Evolutionary conservation across 2,888 invertebrate species (phyloP).

Genomic region (Dastarcus helophoroides): DNA sequence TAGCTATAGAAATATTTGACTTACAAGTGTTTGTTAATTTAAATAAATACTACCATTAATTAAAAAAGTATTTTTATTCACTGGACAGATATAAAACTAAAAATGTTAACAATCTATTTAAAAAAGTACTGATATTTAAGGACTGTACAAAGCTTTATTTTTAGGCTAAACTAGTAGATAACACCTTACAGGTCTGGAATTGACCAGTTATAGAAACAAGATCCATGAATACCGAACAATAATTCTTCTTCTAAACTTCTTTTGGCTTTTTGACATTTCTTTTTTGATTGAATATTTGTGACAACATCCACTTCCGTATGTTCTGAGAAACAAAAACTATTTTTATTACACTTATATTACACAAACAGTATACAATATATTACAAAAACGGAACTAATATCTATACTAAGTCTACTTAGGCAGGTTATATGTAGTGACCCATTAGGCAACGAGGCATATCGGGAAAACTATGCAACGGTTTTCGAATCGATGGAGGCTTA

Average conservation of each 20-base stretch:
- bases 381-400: background rate
- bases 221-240: constrained; percentile 53
- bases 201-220: constrained; percentile 46
- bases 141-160: no score
- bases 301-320: constrained; percentile 32
- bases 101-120: constrained; percentile 1
- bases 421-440: constrained; percentile 46
- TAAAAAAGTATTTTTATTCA: background rate
- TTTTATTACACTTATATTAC: no score
- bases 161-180: no score
- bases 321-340: constrained; percentile 37
- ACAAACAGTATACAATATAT: no score
- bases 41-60: background rate
- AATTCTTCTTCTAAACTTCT: constrained; percentile 39
- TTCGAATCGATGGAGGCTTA: constrained; percentile 18
- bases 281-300: constrained; percentile 41
- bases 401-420: background rate
- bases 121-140: background rate
- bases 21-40: background rate
- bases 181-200: no score
- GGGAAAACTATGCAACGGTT: constrained; percentile 39
- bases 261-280: constrained; percentile 15
- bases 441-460: constrained; percentile 52
- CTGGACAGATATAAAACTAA: background rate
- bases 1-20: background rate